Evolutionary conservation across 2,888 invertebrate genomes (phyloP).

Genomic region (Brachypterus glaber): DNA sequence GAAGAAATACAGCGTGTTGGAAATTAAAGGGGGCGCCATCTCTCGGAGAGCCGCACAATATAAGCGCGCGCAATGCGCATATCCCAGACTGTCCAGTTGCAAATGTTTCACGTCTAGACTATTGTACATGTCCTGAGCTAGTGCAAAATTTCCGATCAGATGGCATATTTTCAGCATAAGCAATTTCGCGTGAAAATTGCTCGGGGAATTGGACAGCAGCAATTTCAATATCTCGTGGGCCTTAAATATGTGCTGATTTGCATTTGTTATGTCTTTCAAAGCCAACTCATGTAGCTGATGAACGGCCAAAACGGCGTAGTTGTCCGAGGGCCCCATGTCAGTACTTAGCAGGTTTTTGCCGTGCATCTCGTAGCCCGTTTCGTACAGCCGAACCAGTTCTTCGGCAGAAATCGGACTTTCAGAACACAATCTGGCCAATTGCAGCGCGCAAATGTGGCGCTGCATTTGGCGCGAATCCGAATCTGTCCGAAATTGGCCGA

Average conservation of each 20-base stretch:
- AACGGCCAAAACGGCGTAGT: constrained; percentile 69
- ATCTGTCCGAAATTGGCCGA: constrained; percentile 29
- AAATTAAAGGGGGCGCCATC: no score
- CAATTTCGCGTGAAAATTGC: constrained; percentile 84
- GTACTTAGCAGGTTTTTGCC: constrained; percentile 52
- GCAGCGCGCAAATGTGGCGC: constrained; percentile 69
- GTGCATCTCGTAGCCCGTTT: constrained; percentile 49
- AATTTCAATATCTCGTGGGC: constrained; percentile 64
- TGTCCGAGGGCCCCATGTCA: constrained; percentile 67
- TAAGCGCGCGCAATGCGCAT: constrained; percentile 67
- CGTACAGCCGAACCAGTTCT: constrained; percentile 55
- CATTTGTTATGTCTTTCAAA: constrained; percentile 42
- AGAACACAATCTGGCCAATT: constrained; percentile 65
- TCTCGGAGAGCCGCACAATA: no score
- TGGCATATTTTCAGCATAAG: constrained; percentile 75
- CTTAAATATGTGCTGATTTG: constrained; percentile 49
- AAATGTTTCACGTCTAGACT: constrained; percentile 86
- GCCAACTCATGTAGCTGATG: constrained; percentile 57
- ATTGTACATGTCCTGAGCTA: constrained; percentile 65
- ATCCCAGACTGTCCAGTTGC: constrained; percentile 85
- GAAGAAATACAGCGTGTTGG: no score
- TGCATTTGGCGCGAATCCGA: constrained; percentile 62
- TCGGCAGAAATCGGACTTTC: constrained; percentile 48
- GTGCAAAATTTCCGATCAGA: constrained; percentile 55
- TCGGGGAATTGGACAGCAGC: constrained; percentile 66